Base-by-base conservation (phyloP, 1,140 invertebrate genomes). In the Lucilia cuprina region DNA sequence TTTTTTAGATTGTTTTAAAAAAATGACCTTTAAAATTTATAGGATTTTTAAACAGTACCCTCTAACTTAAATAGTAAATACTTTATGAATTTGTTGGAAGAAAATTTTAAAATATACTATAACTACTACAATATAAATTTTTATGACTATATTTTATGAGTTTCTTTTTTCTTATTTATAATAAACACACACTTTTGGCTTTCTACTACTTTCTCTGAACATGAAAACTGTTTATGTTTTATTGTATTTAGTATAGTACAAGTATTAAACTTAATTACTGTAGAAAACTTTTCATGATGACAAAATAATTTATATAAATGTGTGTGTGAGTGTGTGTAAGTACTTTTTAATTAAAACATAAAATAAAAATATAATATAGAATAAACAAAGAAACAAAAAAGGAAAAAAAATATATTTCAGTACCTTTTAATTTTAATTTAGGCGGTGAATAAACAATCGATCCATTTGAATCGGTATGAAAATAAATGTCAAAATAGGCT, bases 381-480 rank as follows among this genome's bases (percentile, higher is more conserved):
- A 50, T 50, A 25, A 85, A 84, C 0, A 19, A 17, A 83, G 50
- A 84, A 49, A 83, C 50, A 86, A 87, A 86, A 83, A 35, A 84
- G 83, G 84, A 84, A 84, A 87, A 86, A 86, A 1, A 30, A 30
- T 2, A 30, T 30, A 30, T 30, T 30, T 86, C 86, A 88, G 86
- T 94, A 96, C 95, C 95, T 95, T 94, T 94, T 86, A 94, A 93
- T 91, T 93, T 94, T 89, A 95, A 92, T 88, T 95, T 93, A 87
- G 94, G 93, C 87, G 95, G 95, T 91, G 94, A 93, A 90, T 94
- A 93, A 90, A 90, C 87, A 86, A 94, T 93, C 84, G 93, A 93
- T 91, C 95, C 95, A 87, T 93, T 93, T 84, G 95, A 94, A 93
- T 96, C 95, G 90, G 95, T 96, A 87, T 95, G 95, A 92, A 95